These are phyloP conservation scores for Hemibagrus guttatus DNA, from an alignment of 2,797 vertebrate genomes.

Conservation along the genomic window DNA sequence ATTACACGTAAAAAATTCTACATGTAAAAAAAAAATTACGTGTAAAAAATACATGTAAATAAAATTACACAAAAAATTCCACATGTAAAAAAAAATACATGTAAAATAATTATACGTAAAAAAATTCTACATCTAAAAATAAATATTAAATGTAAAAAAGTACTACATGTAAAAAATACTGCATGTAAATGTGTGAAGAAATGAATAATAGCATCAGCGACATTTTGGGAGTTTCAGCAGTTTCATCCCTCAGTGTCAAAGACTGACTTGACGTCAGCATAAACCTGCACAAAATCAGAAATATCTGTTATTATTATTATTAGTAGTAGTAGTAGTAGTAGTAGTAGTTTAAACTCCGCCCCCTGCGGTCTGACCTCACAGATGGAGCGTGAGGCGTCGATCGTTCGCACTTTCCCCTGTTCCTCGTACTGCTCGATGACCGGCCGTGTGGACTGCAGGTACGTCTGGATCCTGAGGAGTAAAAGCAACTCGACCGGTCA, in stretches of 20 bases:
- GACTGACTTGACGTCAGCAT: constrained; percentile 86
- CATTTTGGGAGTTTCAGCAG: too few species aligned
- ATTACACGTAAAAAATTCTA: too few species aligned
- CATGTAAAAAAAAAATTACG: too few species aligned
- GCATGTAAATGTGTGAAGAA: too few species aligned
- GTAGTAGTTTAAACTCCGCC: not conserved
- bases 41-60: too few species aligned
- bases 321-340: not conserved
- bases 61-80: too few species aligned
- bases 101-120: too few species aligned
- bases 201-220: too few species aligned
- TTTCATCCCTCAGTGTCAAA: constrained; percentile 83
- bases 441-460: constrained; percentile 90
- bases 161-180: too few species aligned
- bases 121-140: too few species aligned
- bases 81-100: too few species aligned
- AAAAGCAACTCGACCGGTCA: not conserved
- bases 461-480: constrained; percentile 88
- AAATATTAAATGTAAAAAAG: too few species aligned
- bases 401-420: constrained; percentile 87
- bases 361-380: constrained; percentile 81
- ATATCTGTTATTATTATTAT: not conserved
- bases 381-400: constrained; percentile 88
- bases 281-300: constrained; percentile 78
- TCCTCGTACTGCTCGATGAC: constrained; percentile 89